These are phyloP conservation scores for Drosophila ezoana DNA, from an alignment of 2,888 invertebrate genomes.

Conservation along the genomic window DNA sequence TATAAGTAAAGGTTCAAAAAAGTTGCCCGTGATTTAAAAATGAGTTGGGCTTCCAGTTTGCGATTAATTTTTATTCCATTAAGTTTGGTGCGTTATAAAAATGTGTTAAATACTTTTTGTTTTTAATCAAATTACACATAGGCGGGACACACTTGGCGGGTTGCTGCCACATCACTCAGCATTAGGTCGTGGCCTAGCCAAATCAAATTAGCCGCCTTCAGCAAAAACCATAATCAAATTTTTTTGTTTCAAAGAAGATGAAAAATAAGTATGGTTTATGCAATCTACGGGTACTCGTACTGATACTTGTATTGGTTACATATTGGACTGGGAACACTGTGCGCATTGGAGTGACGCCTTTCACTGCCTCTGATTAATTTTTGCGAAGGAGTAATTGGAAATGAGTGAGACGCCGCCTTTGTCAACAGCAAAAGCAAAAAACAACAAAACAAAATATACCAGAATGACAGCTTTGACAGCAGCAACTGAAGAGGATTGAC, in stretches of 20 bases:
- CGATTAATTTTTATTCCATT: conserved; percentile 49
- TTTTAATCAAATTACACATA: conserved; percentile 72
- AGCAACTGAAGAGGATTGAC: conserved; percentile 21
- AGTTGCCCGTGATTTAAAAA: conserved; percentile 60
- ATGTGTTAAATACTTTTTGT: conserved; percentile 64
- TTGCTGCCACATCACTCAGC: conserved; percentile 71
- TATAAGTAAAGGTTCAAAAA: conserved; percentile 75
- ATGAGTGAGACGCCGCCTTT: conserved; percentile 46
- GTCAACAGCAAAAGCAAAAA: conserved; percentile 10
- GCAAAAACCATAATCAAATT: conserved; percentile 79
- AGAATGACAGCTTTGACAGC: conserved; percentile 40
- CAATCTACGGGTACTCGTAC: conserved; percentile 23
- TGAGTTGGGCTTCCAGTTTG: conserved; percentile 61
- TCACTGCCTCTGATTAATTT: conserved; percentile 67
- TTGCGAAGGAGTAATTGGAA: conserved; percentile 70
- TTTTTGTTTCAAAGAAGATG: conserved; percentile 63
- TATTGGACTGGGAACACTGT: conserved; percentile 15
- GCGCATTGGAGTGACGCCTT: conserved; percentile 55
- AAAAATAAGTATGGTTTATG: conserved; percentile 52
- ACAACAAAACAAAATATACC: conserved; percentile 34
- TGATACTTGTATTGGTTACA: conserved; percentile 3
- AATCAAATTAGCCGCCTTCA: conserved; percentile 76
- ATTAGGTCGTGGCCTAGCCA: conserved; percentile 59
- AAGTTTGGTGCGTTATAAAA: conserved; percentile 51
- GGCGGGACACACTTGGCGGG: conserved; percentile 17